These are phyloP conservation scores for Cercopithecus mona DNA, from an alignment of 2,113 vertebrate genomes.

Conservation along the genomic window DNA sequence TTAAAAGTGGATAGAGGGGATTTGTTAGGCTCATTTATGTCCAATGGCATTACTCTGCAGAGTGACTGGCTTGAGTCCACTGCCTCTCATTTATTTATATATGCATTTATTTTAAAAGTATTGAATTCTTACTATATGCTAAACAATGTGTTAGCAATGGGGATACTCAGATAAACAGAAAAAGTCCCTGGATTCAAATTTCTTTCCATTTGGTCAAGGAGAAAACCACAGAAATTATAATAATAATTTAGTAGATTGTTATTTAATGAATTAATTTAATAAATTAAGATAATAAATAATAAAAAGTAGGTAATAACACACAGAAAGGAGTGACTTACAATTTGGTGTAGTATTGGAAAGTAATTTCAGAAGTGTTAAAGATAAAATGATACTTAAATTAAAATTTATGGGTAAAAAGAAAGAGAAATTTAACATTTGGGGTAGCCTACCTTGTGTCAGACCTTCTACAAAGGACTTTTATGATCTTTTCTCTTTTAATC, in stretches of 20 bases:
- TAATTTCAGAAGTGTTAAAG: not conserved
- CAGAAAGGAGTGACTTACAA: not conserved
- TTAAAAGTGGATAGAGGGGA: not conserved
- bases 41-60: not conserved
- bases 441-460: not conserved
- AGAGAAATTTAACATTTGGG: not conserved
- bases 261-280: not conserved
- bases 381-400: not conserved
- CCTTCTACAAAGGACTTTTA: not conserved
- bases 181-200: not conserved
- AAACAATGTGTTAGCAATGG: not conserved
- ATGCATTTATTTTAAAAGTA: not conserved
- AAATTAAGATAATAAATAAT: not conserved
- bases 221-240: not conserved
- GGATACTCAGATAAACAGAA: not conserved
- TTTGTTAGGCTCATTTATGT: not conserved
- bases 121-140: not conserved
- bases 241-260: not conserved
- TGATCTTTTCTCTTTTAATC: not conserved
- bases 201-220: not conserved
- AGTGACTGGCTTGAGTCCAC: not conserved
- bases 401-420: not conserved
- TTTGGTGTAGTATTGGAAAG: not conserved
- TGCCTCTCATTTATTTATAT: not conserved
- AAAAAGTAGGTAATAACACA: not conserved